Evolutionary conservation across 92 coral and sea anemone species (phyloP).

Genomic region (Actinernus sp.): DNA sequence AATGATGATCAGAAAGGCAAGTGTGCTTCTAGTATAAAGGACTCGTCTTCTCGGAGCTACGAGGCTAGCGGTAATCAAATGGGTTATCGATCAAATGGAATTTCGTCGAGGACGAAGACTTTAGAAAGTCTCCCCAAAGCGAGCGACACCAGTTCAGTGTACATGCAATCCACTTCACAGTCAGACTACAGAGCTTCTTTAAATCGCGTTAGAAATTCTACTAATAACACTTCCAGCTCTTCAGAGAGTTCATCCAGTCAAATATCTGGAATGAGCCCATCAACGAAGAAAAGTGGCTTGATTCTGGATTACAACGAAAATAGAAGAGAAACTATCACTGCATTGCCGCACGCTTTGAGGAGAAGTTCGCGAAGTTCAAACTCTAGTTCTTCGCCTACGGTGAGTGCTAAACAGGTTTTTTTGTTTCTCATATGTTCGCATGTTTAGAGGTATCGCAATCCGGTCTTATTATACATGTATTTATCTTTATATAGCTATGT

Average conservation of each 20-base stretch:
- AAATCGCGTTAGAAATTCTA: neutral
- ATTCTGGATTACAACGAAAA: slow-evolving; percentile 16
- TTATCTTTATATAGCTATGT: no score
- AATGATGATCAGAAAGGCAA: slow-evolving; percentile 1
- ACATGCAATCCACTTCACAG: neutral
- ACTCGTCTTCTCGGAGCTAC: neutral
- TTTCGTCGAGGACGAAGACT: slow-evolving; percentile 30
- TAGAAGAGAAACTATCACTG: slow-evolving; percentile 30
- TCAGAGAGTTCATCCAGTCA: neutral
- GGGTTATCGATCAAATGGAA: slow-evolving; percentile 3
- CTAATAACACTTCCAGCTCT: neutral
- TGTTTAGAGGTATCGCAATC: no score
- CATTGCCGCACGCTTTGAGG: slow-evolving; percentile 11
- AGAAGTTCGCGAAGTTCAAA: slow-evolving; percentile 28
- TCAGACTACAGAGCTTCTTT: neutral
- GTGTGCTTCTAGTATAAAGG: neutral
- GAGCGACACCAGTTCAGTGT: slow-evolving; percentile 11
- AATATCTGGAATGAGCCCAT: neutral
- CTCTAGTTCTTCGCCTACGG: slow-evolving; percentile 36
- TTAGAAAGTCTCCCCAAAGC: slow-evolving; percentile 16
- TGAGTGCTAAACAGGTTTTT: no score
- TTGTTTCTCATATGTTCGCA: no score
- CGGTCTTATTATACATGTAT: no score
- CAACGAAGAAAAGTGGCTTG: neutral
- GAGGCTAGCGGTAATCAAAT: neutral